phyloP scores from a whole-genome alignment of 2,797 vertebrate genomes.

The Malacoctenus gilli region DNA sequence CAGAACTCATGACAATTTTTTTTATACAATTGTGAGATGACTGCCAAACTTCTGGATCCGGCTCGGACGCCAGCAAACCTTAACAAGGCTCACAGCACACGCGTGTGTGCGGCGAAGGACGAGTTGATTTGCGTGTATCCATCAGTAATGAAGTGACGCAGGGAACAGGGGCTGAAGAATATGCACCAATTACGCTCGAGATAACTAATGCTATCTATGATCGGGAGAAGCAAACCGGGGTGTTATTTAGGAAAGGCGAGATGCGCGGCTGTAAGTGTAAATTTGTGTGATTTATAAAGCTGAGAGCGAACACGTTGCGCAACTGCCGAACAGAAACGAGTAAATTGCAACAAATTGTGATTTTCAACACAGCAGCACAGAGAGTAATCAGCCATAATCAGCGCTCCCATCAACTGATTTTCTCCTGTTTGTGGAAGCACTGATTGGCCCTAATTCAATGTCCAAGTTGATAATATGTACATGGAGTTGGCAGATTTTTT shows the following conservation, averaged over 20 bases:
- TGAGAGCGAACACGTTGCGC: conserved; percentile 17
- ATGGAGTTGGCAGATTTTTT: conserved; percentile 34
- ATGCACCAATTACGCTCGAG: not conserved
- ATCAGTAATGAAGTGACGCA: conserved; percentile 11
- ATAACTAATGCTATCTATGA: conserved; percentile 21
- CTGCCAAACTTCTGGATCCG: conserved; percentile 26
- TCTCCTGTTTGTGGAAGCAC: conserved; percentile 54
- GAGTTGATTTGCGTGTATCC: not conserved
- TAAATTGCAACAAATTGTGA: conserved; percentile 37
- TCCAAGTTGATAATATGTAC: conserved; percentile 38
- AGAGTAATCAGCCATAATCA: conserved; percentile 70
- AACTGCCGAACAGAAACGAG: conserved; percentile 26
- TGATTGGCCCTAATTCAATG: conserved; percentile 70
- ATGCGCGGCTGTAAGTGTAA: not conserved
- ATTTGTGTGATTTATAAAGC: conserved; percentile 32
- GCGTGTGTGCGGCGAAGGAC: conserved; percentile 3
- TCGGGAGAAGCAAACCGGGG: conserved; percentile 2
- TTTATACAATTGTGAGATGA: conserved; percentile 28
- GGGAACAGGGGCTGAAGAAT: conserved; percentile 17
- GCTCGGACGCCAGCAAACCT: conserved; percentile 29
- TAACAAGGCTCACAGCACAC: conserved; percentile 31
- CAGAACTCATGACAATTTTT: conserved; percentile 26
- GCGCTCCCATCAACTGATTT: conserved; percentile 53
- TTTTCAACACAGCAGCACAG: conserved; percentile 6
- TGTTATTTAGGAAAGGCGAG: conserved; percentile 6